Evolutionary conservation across 2,113 vertebrate species (phyloP).

Genomic region (Gadus chalcogrammus): DNA sequence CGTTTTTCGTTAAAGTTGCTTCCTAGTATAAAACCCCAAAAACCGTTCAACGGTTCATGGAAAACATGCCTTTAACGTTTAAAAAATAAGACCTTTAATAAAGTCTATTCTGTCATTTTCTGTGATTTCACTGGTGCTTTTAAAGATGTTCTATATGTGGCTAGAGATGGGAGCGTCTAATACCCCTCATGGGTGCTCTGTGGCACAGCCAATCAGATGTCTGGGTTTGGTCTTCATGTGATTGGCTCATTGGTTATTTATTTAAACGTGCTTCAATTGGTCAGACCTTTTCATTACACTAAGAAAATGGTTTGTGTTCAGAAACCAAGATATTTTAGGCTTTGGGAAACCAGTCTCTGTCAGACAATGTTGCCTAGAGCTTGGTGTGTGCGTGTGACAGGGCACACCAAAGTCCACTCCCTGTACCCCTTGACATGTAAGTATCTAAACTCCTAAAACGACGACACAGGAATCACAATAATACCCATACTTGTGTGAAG

Average conservation of each 20-base stretch:
- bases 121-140: too few species aligned
- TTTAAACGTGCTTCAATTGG: too few species aligned
- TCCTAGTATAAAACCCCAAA: not conserved
- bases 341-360: conserved; percentile 46
- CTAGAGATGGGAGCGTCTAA: too few species aligned
- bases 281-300: too few species aligned
- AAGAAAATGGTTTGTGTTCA: not conserved
- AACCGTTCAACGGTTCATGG: not conserved
- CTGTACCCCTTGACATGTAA: conserved; percentile 48
- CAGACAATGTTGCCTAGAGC: conserved; percentile 6
- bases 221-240: too few species aligned
- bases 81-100: not conserved
- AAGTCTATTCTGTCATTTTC: too few species aligned
- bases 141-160: too few species aligned
- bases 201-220: too few species aligned
- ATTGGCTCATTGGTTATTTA: too few species aligned
- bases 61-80: not conserved
- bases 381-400: conserved; percentile 14
- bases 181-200: too few species aligned
- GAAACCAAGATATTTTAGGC: not conserved
- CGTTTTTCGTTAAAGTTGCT: not conserved
- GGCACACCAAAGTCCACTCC: conserved; percentile 33
- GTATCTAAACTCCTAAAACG: conserved; percentile 43
- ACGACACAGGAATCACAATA: conserved; percentile 19
- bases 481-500: conserved; percentile 44